Evolutionary conservation across 2,888 invertebrate genomes (phyloP), one percentile per base, ranked within the genome.

Genomic region (Pegoplata infirma): DNA sequence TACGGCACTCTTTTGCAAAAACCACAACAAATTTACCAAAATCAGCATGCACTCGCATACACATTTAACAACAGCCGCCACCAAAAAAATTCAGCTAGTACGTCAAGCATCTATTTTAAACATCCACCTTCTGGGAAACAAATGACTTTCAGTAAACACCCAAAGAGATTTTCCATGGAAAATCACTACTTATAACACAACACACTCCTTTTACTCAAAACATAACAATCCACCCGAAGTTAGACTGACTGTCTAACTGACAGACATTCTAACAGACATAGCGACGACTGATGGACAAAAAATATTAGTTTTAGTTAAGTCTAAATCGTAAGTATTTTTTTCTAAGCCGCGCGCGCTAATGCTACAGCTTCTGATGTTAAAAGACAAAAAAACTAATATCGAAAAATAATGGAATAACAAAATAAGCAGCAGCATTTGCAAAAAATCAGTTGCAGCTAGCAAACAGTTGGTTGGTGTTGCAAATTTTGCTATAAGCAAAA

Each of bases 101-200:
- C n/a, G 3, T 73, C 76, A 80, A 46, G 68, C 76, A 80, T 69
- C 68, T 73, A 80, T 68, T 79, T 81, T 73, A 76, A 76, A 58
- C 73, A 76, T 79, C 81, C 81, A 81, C 81, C 81, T 81, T 79
- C 81, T 75, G 76, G 79, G 79, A 74, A 79, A 74, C 81, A 81
- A 81, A 81, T 79, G 79, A 81, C 76, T 79, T 74, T 72, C 76
- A 63, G 81, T 80, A 81, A 76, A 81, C 81, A 81, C 81, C 81
- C 81, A 79, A 77, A 80, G 73, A 69, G 66, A 64, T 79, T 76
- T 81, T 74, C 69, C 64, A 71, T 64, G 49, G 76, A 79, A 79
- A 79, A 78, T 76, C 73, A 74, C 81, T 80, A 77, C 80, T 75
- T 75, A 71, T 79, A 79, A 75, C 71, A 75, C 75, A 79, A 79